Evolutionary conservation across 2,797 vertebrate species (phyloP).

Genomic region (Pempheris klunzingeri): DNA sequence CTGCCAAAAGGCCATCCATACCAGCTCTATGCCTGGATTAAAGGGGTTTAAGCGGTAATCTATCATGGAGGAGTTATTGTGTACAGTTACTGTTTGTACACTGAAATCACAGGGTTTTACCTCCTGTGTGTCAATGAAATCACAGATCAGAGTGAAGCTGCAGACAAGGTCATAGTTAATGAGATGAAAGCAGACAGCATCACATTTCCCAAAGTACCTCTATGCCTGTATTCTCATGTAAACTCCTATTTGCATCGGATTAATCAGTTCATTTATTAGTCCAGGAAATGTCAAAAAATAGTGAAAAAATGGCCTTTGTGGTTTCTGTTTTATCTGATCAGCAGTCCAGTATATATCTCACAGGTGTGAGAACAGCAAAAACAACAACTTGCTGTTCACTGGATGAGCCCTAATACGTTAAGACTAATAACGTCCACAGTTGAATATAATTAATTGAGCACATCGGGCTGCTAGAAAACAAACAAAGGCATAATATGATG

Average conservation of each 20-base stretch:
- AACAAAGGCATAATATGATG: too few relatives aligned
- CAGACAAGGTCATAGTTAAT: slow-evolving; percentile 26
- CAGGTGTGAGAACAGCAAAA: background rate
- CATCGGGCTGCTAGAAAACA: too few relatives aligned
- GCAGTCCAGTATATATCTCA: background rate
- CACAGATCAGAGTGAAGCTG: slow-evolving; percentile 26
- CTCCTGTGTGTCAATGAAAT: slow-evolving; percentile 16
- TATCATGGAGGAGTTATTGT: slow-evolving; percentile 59
- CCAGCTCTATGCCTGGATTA: slow-evolving; percentile 70
- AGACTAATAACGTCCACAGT: too few relatives aligned
- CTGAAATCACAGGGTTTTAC: slow-evolving; percentile 21
- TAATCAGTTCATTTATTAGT: background rate
- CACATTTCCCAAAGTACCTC: background rate
- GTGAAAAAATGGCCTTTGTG: too few relatives aligned
- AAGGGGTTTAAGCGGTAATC: slow-evolving; percentile 62
- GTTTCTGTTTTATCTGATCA: background rate
- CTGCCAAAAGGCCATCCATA: slow-evolving; percentile 59
- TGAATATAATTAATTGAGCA: background rate
- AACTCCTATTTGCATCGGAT: background rate
- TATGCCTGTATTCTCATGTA: background rate
- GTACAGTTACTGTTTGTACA: slow-evolving; percentile 54
- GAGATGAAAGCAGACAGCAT: background rate
- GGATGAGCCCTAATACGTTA: background rate
- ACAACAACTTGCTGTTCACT: background rate
- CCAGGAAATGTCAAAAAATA: background rate